A percentile compares a stretch with the other conserved stretches of the same genome.
Conservation (phyloP, 2,113 vertebrate genomes). For the Microcebus ravelobensis region DNA sequence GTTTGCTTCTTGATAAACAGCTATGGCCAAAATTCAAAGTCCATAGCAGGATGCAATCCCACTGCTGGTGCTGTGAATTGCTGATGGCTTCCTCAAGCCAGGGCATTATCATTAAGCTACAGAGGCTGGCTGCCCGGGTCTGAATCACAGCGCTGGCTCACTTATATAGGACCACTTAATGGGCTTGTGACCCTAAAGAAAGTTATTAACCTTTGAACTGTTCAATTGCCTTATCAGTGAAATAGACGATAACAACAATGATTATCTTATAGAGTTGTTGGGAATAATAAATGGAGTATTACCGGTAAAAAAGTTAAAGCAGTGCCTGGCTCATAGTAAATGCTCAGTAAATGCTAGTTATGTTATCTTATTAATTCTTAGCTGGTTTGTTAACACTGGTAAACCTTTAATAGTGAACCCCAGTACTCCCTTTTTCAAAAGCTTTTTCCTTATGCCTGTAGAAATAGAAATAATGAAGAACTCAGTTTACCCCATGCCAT, state of each 20-base stretch:
- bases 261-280: background rate
- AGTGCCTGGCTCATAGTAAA: background rate
- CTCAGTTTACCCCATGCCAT: background rate
- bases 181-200: background rate
- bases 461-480: background rate
- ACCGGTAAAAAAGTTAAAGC: background rate
- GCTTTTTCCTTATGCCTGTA: background rate
- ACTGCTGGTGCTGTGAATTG: background rate
- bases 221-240: constrained; percentile 5
- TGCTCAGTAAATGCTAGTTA: background rate
- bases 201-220: background rate
- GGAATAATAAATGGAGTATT: background rate
- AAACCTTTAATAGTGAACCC: background rate
- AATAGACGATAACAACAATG: background rate
- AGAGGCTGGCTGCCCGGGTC: background rate
- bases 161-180: background rate
- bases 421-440: background rate
- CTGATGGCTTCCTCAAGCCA: background rate
- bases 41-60: background rate
- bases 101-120: background rate
- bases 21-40: background rate
- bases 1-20: background rate
- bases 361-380: background rate
- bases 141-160: background rate
- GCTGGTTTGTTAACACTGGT: background rate